phyloP scores from a whole-genome alignment of 2,113 vertebrate species.

The Neogobius melanostomus region DNA sequence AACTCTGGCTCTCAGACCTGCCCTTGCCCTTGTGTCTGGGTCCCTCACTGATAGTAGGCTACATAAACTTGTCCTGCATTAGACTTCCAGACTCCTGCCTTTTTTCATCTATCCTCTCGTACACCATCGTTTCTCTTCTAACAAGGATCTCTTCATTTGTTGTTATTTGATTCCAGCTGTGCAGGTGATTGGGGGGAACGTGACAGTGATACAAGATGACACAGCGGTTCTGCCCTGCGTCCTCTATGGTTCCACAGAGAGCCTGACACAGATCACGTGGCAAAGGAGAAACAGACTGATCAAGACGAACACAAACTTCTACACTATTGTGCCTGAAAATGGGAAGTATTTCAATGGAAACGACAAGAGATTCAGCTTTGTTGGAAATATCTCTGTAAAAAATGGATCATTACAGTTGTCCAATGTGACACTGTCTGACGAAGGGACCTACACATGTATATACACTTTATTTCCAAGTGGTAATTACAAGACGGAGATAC shows the following conservation, averaged over 20 bases:
- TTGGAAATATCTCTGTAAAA: neutral
- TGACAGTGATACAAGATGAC: neutral
- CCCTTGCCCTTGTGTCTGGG: too few species aligned
- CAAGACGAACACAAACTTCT: neutral
- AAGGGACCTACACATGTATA: conserved; percentile 59
- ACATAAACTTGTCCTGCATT: too few species aligned
- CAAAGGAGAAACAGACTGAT: conserved; percentile 38
- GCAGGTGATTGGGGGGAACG: conserved; percentile 18
- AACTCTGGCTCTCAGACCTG: too few species aligned
- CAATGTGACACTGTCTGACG: conserved; percentile 29
- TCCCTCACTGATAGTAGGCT: too few species aligned
- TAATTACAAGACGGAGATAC: conserved; percentile 9
- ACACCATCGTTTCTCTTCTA: too few species aligned
- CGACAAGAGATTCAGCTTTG: conserved; percentile 23
- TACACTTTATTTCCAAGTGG: conserved; percentile 53
- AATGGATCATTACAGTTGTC: conserved; percentile 49
- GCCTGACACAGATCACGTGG: conserved; percentile 50
- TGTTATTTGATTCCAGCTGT: conserved; percentile 24
- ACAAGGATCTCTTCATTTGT: neutral
- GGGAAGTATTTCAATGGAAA: neutral
- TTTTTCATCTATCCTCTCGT: too few species aligned
- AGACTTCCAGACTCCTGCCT: too few species aligned
- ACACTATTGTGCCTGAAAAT: rapidly evolving
- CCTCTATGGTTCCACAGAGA: neutral
- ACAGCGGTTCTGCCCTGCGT: conserved; percentile 30